Base-by-base conservation (phyloP, 2,888 invertebrate genomes). In the Trisateles emortualis region DNA sequence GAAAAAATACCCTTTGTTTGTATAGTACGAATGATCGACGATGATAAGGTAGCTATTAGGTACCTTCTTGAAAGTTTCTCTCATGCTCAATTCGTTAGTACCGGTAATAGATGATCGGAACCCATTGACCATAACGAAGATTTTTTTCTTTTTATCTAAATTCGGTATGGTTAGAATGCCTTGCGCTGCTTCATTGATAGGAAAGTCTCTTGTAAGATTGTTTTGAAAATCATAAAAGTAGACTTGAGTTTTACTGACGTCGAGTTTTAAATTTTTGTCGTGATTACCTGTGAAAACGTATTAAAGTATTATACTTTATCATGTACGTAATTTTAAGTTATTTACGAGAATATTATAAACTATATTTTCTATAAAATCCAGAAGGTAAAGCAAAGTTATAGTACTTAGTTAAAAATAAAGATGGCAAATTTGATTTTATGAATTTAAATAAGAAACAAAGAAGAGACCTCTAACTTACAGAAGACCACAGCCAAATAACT, bases 231-330 rank as follows among this genome's bases (percentile, higher is more conserved):
- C 11, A 6, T 61, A 61, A 16, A 61, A 61, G 33, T 61, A 52
- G 1, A 61, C 64, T 16, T 48, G 43, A 5, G 64, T 38, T 3
- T 47, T 40, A 13, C 54, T 65, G 29, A 65, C 66, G 13, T 63
- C 9, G 9, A 26, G 26, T 1, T 26, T 26, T 8, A 26, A 26
- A 26, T 3, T 6, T 26, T 26, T 26, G 8, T 26, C 26, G 9
- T 26, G 26, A 26, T 26, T 8, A 26, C 26, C 26, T 26, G 26
- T 26, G 8, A 6, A 6, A 26, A 8, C n/a, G n/a, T n/a, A n/a
- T 26, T 6, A 26, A 26, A 26, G n/a, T n/a, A n/a, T n/a, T n/a
- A n/a, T n/a, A n/a, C n/a, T n/a, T n/a, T n/a, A n/a, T n/a, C n/a
- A n/a, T n/a, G n/a, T n/a, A n/a, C n/a, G n/a, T n/a, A n/a, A n/a